Evolutionary conservation across 2,113 vertebrate species (phyloP).

Genomic region (Engraulis encrasicolus): DNA sequence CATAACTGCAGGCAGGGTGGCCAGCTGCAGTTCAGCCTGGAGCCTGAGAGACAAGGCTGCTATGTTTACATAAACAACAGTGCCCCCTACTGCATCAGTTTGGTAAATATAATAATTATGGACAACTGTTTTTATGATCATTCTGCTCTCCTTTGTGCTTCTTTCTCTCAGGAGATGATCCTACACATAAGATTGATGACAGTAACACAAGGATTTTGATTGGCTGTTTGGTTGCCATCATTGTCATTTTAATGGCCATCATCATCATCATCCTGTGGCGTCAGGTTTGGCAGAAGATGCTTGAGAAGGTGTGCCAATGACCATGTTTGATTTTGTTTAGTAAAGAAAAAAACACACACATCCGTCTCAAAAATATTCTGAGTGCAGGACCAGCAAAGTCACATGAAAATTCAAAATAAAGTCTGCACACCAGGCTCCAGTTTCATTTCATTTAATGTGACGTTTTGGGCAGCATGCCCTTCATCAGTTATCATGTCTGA

Average conservation of each 20-base stretch:
- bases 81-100: constrained; percentile 59
- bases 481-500: too few relatives aligned
- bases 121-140: too few relatives aligned
- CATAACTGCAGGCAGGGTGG: too few relatives aligned
- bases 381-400: too few relatives aligned
- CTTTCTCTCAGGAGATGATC: constrained; percentile 79
- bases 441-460: too few relatives aligned
- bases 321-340: too few relatives aligned
- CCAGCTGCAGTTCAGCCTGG: background rate
- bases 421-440: too few relatives aligned
- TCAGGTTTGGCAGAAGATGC: constrained; percentile 98
- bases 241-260: constrained; percentile 95
- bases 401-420: too few relatives aligned
- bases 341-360: too few relatives aligned
- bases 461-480: too few relatives aligned
- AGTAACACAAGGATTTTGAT: constrained; percentile 96
- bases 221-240: constrained; percentile 95
- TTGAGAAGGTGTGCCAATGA: constrained; percentile 99
- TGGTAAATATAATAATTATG: constrained; percentile 7
- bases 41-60: background rate
- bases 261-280: constrained; percentile 98
- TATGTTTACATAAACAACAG: constrained; percentile 41
- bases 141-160: constrained; percentile 35
- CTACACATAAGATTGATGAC: constrained; percentile 93
- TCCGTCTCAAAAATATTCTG: too few relatives aligned